Percentiles rank a stretch among this genome's conserved stretches.
phyloP scores from a whole-genome alignment of 2,113 vertebrate genomes.

The Sebastes schlegelii region DNA sequence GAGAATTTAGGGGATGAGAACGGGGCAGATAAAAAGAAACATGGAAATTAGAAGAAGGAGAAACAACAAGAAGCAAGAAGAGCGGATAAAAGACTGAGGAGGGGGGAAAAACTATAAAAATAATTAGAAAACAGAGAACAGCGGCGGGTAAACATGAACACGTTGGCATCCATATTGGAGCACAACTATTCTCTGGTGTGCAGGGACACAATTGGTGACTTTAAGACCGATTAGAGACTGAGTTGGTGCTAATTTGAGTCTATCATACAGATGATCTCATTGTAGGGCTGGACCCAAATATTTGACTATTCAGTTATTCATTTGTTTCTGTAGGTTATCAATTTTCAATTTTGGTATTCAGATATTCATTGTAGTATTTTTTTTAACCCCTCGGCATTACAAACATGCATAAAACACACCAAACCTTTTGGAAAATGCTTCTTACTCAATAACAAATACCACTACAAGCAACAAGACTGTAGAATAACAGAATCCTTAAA shows the following conservation, averaged over 20 bases:
- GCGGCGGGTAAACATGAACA: neutral
- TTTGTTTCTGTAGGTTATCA: no score
- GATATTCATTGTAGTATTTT: no score
- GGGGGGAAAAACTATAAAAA: neutral
- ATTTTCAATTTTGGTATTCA: no score
- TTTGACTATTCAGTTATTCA: no score
- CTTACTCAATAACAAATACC: no score
- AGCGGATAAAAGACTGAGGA: neutral
- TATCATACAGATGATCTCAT: neutral
- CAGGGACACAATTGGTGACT: neutral
- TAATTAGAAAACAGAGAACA: slow-evolving; percentile 24
- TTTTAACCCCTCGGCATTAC: no score
- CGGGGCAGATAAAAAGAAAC: slow-evolving; percentile 12
- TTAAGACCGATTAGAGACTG: neutral
- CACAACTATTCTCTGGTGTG: neutral
- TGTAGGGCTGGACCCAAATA: no score
- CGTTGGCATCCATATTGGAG: neutral
- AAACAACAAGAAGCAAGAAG: neutral
- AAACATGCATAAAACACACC: no score
- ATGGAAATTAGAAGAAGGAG: slow-evolving; percentile 4
- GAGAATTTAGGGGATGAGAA: slow-evolving; percentile 17
- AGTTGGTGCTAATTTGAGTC: neutral
- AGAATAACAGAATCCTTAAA: no score
- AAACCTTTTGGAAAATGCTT: no score
- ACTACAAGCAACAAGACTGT: no score